Evolutionary conservation across 2,113 vertebrate species (phyloP), one percentile per base, ranked within the genome.

Genomic region (Chrysemys picta): DNA sequence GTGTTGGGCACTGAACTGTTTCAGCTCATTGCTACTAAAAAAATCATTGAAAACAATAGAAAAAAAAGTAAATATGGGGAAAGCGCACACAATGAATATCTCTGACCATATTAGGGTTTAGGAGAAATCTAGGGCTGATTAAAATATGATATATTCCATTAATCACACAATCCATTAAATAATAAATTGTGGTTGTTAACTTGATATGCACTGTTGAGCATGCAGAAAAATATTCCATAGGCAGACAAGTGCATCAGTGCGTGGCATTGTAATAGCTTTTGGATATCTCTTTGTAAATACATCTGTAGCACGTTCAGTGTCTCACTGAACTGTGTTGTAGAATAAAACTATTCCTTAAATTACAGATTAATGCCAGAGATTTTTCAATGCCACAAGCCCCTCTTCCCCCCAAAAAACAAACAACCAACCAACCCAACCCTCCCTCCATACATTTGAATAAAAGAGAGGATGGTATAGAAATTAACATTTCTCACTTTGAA

Each of bases 101-200:
- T 95, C 59, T 93, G 27, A 90, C n/a, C 56, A 49, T n/a, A 85
- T 88, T 21, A 50, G 88, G 87, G 80, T 89, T 87, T 25, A 89
- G 27, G 31, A 92, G 91, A 91, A 93, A 91, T 56, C 82, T 65
- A 86, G 45, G 24, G 49, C 13, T 94, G 29, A 96, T 94, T 96
- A 97, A 98, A 97, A 91, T 86, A 59, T 59, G 6, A 92, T 54
- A 82, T 19, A 75, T 95, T 89, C 27, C 85, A 96, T 96, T 97
- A 96, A 97, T 97, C 89, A 96, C 62, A 93, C 9, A 92, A 83
- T 81, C 19, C 29, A 85, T 93, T 92, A 91, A 89, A 93, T 96
- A 98, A 96, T 93, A 91, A 89, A 95, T 87, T 93, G 85, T 84
- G 21, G 17, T 91, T 94, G 80, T 86, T 96, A 96, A 82, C 75